These are phyloP conservation scores for Crossaster papposus DNA, from an alignment of 53 echinoderm and acorn worm genomes.

Conservation along the genomic window DNA sequence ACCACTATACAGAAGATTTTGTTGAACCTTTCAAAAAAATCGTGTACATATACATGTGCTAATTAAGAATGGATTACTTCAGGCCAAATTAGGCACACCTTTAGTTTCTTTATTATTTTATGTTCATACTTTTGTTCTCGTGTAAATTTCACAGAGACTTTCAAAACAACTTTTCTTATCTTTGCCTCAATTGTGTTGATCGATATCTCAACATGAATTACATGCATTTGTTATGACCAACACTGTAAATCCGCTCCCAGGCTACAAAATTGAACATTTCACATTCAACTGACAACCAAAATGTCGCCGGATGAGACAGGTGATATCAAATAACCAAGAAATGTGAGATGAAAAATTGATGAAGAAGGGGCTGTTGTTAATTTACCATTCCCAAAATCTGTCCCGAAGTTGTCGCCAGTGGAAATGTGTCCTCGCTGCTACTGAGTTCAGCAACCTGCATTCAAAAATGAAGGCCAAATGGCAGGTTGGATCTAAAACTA, in stretches of 20 bases:
- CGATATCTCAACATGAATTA: neutral
- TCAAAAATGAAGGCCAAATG: neutral
- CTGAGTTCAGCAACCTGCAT: slow-evolving; percentile 52
- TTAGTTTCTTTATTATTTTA: no score
- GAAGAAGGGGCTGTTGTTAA: neutral
- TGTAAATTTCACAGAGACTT: neutral
- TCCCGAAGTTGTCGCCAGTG: slow-evolving; percentile 69
- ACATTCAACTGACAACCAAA: neutral
- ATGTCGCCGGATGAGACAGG: neutral
- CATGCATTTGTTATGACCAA: neutral
- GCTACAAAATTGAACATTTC: no score
- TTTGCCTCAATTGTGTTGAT: neutral
- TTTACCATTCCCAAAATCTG: slow-evolving; percentile 81
- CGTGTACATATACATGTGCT: no score
- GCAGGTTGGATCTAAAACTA: neutral
- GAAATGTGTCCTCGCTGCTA: slow-evolving; percentile 70
- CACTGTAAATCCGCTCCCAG: neutral
- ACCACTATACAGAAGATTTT: no score
- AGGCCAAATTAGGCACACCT: no score
- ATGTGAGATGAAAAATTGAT: neutral
- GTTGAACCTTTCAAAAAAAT: no score
- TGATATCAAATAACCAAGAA: neutral
- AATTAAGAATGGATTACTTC: no score
- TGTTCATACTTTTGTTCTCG: no score
- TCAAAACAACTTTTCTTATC: neutral